These are phyloP conservation scores for Leptogaster cylindrica DNA, from an alignment of 2,888 invertebrate genomes.

Conservation along the genomic window DNA sequence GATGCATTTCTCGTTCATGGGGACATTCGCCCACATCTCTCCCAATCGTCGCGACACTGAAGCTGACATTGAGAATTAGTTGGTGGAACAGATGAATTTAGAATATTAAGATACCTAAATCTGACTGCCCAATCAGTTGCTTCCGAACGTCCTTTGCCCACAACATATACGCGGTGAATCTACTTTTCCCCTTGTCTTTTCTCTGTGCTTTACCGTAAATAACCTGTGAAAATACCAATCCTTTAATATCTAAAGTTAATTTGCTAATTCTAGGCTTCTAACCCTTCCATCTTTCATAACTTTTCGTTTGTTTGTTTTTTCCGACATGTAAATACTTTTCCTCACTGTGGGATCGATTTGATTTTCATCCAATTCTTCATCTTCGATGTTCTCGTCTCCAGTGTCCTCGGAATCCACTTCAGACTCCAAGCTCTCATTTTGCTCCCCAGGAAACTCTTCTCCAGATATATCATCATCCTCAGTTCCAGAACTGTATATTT, in stretches of 20 bases:
- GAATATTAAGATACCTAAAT: slow-evolving; percentile 60
- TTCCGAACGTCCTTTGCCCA: slow-evolving; percentile 87
- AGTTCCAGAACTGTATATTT: slow-evolving; percentile 13
- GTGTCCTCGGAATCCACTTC: slow-evolving; percentile 47
- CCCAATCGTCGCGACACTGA: slow-evolving; percentile 83
- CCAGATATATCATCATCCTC: slow-evolving; percentile 15
- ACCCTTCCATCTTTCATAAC: slow-evolving; percentile 69
- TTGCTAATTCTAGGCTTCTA: background rate
- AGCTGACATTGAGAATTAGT: slow-evolving; percentile 71
- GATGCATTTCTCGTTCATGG: slow-evolving; percentile 69
- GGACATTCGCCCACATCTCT: slow-evolving; percentile 87
- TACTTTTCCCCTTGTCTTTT: slow-evolving; percentile 80
- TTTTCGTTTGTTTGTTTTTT: slow-evolving; percentile 79
- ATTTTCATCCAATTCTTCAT: slow-evolving; percentile 51
- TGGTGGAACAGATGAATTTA: background rate
- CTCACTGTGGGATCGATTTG: slow-evolving; percentile 55
- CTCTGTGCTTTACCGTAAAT: slow-evolving; percentile 75
- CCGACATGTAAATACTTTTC: slow-evolving; percentile 73
- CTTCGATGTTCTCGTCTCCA: slow-evolving; percentile 47
- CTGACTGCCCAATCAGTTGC: slow-evolving; percentile 73
- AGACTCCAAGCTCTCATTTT: slow-evolving; percentile 32
- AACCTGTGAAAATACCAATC: slow-evolving; percentile 58
- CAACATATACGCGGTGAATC: slow-evolving; percentile 88
- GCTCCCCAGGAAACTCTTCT: slow-evolving; percentile 24
- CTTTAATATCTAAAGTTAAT: background rate